These are phyloP conservation scores for Chascanopsetta lugubris DNA, from an alignment of 2,113 vertebrate genomes.

Conservation along the genomic window DNA sequence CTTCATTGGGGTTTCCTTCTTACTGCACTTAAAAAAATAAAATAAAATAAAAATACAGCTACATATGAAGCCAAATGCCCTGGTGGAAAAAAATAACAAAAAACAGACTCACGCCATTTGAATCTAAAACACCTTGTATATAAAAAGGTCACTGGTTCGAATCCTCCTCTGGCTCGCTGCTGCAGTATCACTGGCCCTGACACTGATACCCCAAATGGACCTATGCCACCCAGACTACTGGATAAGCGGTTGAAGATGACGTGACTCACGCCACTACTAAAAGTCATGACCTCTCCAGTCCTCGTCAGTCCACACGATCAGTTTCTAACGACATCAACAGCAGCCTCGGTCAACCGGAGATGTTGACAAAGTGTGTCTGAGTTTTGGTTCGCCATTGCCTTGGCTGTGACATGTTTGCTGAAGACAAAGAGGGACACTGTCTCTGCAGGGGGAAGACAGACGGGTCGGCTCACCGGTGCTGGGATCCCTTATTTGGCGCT, in stretches of 20 bases:
- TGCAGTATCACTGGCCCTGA: too few species aligned
- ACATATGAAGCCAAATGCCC: background rate
- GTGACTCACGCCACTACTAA: background rate
- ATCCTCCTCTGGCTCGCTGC: too few species aligned
- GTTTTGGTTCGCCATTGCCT: background rate
- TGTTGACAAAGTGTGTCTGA: conserved; percentile 3
- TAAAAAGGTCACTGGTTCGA: too few species aligned
- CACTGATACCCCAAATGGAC: too few species aligned
- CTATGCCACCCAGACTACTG: too few species aligned
- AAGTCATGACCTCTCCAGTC: conserved; percentile 8
- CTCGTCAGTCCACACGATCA: conserved; percentile 34
- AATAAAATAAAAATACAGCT: conserved; percentile 6
- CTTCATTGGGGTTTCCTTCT: conserved; percentile 25
- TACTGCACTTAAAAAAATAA: conserved; percentile 3
- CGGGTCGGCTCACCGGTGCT: background rate
- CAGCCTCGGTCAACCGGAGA: background rate
- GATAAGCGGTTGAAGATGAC: too few species aligned
- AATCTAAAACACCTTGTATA: too few species aligned
- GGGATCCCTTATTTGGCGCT: conserved; percentile 47
- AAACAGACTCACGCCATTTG: background rate
- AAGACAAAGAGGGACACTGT: conserved; percentile 20
- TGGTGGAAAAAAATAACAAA: too few species aligned
- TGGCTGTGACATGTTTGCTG: conserved; percentile 21
- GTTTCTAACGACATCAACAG: conserved; percentile 9
- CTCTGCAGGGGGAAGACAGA: background rate